Base-by-base conservation (phyloP, 2,113 vertebrate genomes). In the Actenoides hombroni region DNA sequence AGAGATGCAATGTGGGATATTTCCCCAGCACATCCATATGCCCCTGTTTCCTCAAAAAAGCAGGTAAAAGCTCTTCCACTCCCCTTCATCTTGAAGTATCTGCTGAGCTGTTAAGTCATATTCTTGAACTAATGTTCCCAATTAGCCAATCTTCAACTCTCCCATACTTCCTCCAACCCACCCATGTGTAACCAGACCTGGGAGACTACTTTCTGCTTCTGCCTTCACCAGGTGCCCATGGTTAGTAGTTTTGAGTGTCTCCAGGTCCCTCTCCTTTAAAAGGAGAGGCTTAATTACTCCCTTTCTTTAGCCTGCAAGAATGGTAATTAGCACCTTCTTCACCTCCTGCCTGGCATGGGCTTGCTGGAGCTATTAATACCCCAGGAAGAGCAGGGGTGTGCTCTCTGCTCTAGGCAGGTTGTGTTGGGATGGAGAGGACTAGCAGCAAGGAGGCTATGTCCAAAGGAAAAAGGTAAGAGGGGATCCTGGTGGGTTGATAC, bases 271-370 rank as follows among this genome's bases (percentile, higher is more conserved):
- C 10, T 21, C 25, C 40, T 61, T 57, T 86, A 78, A 83, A 78
- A 77, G 42, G 42, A 69, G 42, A 48, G 37, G 18, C 24, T 68
- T 51, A 56, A 46, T 6, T 4, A 0, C 5, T 14, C 0, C 17
- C 8, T 14, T 2, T 10, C 3, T n/a, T 4, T 21, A 6, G 4
- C 2, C 3, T 89, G 6, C 0, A 16, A 11, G 63, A 26, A 2
- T 2, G 1, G 5, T 29, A 40, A 16, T 48, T 35, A 37, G 13
- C 0, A 6, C 2, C 0, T 5, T 21, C 3, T 20, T 37, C 1
- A 1, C 0, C 1, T 37, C 4, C 1, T 15, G 24, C 9, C 3
- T 16, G 16, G 8, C 0, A 1, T 6, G 57, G 25, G 19, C 3
- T 19, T 49, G 5, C 0, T 48, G 31, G 26, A 28, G 10, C 42